Evolutionary conservation across 1,140 invertebrate species (phyloP), one percentile per base, ranked within the genome.

Genomic region (Tetraneura akinire): DNA sequence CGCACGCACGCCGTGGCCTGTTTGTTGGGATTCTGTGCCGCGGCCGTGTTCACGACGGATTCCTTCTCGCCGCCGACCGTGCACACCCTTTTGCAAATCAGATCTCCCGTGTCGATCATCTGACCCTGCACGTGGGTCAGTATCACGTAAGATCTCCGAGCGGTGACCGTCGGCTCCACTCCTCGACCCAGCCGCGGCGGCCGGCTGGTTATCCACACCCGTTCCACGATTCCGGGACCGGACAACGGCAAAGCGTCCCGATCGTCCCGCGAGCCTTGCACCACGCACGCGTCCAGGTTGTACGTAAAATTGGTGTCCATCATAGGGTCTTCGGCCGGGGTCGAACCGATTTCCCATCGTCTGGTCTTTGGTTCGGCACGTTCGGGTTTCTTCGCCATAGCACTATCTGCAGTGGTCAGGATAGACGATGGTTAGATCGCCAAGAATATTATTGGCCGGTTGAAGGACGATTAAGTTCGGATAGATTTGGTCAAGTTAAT

Each of bases 221-320:
- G 74, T 26, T 78, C 74, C 47, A 71, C 68, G 16, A 29, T 45
- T 4, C 23, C 68, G 14, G 47, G 68, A 4, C 47, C 68, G 66
- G 21, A 29, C 8, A n/a, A 29, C 8, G 29, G 4, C 14, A n/a
- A 23, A 16, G 55, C 23, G 53, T 78, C 53, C 53, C 55, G 26
- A 23, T 78, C 74, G 8, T 37, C 1, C 9, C 55, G 29, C 37
- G 74, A 26, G 0, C 32, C 55, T 11, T 62, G 74, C 53, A 60
- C 74, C 37, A 78, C 53, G 53, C 74, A 78, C 51, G 74, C 23
- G 74, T 78, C 55, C 55, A 78, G 6, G 37, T 78, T 62, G 55
- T 23, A 47, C 37, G 74, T 18, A n/a, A 78, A 78, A 21, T 78
- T 13, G 8, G 32, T 57, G 55, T 78, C 23, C 5, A 26, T 18